Evolutionary conservation across 2,888 invertebrate genomes (phyloP), one percentile per base, ranked within the genome.

Genomic region (Meteorus cinctellus): DNA sequence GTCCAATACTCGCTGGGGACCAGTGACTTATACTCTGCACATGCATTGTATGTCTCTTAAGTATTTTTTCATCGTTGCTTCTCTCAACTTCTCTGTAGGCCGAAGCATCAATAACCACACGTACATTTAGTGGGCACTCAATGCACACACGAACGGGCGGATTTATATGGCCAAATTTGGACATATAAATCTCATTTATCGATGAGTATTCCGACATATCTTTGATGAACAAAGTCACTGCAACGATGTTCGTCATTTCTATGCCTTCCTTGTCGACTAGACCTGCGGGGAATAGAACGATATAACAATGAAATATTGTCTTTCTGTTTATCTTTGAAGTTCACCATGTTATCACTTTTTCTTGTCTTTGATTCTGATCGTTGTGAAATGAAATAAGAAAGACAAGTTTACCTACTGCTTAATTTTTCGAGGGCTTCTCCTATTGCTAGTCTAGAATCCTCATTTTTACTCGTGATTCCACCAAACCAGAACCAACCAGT

Each of bases 1-100:
- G 98, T 65, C 98, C 98, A 84, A 98, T 98, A 88, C 97, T 98
- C 77, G 98, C 97, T 0, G 98, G 98, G n/a, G 98, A 97, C 98
- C 98, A 98, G 89, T 98, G 97, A 36, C 97, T 98, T 84, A 98
- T 94, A 79, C 97, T 95, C 90, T 98, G 98, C 59, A 98, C 97
- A 88, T 98, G 98, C 95, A 98, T 96, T 8, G 96, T 96, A 79
- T 94, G 92, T 77, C 95, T 92, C 82, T 87, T 86, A 63, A 86
- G 84, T 76, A 85, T 79, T 81, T 86, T 84, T 72, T 84, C 86
- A 78, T 84, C 84, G 60, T 83, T 82, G 74, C 80, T 85, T 82
- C 77, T 80, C 78, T 84, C 83, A 72, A 83, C 83, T 82, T 88
- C 88, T 80, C 87, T 91, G 90, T 92, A 94, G 31, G 94, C 94